Evolutionary conservation across 2,888 invertebrate species (phyloP).

Genomic region (Prenolepis imparis): DNA sequence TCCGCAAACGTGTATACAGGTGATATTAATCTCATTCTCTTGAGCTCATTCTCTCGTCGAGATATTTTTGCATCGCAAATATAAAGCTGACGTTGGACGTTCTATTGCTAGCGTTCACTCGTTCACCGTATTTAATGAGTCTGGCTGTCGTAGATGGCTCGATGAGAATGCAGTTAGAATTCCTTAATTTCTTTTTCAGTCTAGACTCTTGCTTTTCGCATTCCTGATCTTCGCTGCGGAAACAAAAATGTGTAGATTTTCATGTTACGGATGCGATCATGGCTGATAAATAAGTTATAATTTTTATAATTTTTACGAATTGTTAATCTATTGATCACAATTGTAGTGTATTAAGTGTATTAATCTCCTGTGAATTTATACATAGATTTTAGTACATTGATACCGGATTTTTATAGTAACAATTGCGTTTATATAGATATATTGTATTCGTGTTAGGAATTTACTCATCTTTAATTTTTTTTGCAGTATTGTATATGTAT

Average conservation of each 20-base stretch:
- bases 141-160: neutral
- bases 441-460: neutral
- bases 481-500: neutral
- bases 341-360: no score
- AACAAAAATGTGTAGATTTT: neutral
- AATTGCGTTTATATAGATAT: neutral
- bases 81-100: conserved; percentile 16
- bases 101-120: neutral
- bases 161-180: neutral
- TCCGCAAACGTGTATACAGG: conserved; percentile 57
- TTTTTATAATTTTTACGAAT: neutral
- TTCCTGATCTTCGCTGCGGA: neutral
- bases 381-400: neutral
- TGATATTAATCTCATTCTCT: conserved; percentile 79
- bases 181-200: neutral
- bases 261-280: neutral
- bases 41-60: conserved; percentile 70
- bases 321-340: neutral
- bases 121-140: conserved; percentile 15
- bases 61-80: conserved; percentile 68
- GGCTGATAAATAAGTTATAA: neutral
- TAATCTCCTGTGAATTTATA: neutral
- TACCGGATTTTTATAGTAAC: neutral
- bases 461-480: neutral
- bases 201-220: neutral